Conservation (phyloP, 2,113 vertebrate species). For the Elephas maximus region DNA sequence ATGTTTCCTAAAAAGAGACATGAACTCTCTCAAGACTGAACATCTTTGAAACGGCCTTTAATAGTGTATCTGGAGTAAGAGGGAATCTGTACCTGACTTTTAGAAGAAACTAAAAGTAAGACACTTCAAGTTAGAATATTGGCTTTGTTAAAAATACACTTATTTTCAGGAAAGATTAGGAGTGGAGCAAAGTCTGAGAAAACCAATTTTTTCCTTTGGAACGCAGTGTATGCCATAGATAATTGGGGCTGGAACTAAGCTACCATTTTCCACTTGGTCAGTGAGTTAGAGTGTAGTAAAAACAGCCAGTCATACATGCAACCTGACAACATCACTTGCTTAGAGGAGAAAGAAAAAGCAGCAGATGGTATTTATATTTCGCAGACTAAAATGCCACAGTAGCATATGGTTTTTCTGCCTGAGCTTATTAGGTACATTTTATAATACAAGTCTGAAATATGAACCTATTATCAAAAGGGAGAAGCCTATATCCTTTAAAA, state of each 20-base stretch:
- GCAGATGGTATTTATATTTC: conserved; percentile 59
- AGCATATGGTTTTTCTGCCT: background rate
- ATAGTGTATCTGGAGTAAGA: background rate
- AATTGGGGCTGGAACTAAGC: conserved; percentile 55
- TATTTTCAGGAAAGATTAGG: background rate
- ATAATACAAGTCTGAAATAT: conserved; percentile 68
- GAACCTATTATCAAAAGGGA: conserved; percentile 34
- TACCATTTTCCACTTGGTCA: conserved; percentile 73
- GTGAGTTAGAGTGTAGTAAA: conserved; percentile 79
- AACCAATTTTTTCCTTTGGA: conserved; percentile 34
- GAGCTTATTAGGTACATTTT: conserved; percentile 70
- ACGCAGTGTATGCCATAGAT: background rate
- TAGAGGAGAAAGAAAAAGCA: conserved; percentile 48
- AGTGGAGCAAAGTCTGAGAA: background rate
- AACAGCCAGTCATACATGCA: conserved; percentile 70
- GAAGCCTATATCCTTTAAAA: background rate
- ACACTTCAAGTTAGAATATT: background rate
- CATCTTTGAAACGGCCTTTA: background rate
- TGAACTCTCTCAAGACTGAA: background rate
- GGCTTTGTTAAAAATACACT: background rate
- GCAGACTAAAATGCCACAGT: conserved; percentile 41
- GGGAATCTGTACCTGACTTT: background rate
- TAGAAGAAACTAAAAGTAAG: background rate
- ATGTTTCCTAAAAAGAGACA: background rate
- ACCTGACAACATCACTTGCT: background rate